phyloP scores from a whole-genome alignment of 2,888 invertebrate species.

The Brachyptera risi region DNA sequence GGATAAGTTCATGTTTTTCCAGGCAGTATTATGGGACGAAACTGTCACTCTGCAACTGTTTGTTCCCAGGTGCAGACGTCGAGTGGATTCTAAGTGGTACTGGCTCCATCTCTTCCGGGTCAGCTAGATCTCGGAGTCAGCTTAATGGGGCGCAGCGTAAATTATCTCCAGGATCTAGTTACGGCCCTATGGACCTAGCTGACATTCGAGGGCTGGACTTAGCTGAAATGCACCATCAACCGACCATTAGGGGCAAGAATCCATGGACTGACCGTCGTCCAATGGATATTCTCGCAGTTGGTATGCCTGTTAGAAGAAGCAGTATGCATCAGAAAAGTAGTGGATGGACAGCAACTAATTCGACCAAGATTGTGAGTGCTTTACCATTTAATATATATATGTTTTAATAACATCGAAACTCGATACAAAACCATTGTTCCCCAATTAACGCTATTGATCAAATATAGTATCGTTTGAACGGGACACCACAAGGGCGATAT shows the following conservation, averaged over 20 bases:
- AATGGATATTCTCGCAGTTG: conserved; percentile 12
- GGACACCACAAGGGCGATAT: too few species aligned
- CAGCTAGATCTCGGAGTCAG: conserved; percentile 40
- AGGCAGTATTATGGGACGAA: too few species aligned
- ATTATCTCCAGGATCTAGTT: neutral
- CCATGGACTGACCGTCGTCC: conserved; percentile 27
- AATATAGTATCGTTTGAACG: too few species aligned
- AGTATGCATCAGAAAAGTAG: conserved; percentile 17
- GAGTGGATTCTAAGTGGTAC: conserved; percentile 70
- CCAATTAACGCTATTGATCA: too few species aligned
- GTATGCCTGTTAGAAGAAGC: neutral
- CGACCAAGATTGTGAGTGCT: conserved; percentile 25
- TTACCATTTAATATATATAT: too few species aligned
- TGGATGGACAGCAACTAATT: neutral
- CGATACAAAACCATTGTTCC: too few species aligned
- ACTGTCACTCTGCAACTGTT: too few species aligned
- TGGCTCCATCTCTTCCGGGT: conserved; percentile 55
- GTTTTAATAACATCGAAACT: too few species aligned
- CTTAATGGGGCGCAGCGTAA: conserved; percentile 35
- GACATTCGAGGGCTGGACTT: neutral
- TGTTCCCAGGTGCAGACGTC: conserved; percentile 66
- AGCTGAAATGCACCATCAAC: neutral
- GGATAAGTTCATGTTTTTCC: too few species aligned
- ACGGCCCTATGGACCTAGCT: neutral
- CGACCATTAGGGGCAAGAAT: conserved; percentile 16